phyloP scores from a whole-genome alignment of 2,113 vertebrate species.

The Cebus imitator region DNA sequence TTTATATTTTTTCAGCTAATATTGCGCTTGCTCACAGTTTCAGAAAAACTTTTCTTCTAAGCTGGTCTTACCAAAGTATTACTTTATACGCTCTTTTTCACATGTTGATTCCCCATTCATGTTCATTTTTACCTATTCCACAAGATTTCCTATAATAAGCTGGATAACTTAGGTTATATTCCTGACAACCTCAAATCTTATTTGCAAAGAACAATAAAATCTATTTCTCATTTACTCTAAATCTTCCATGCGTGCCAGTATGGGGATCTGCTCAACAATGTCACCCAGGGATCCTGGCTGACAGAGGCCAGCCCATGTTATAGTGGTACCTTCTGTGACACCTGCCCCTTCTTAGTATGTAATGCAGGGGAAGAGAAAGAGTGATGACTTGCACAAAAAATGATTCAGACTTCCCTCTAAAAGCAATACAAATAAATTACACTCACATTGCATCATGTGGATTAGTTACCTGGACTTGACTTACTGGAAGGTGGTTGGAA shows the following conservation, averaged over 20 bases:
- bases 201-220: neutral
- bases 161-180: neutral
- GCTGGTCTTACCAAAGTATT: neutral
- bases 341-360: neutral
- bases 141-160: neutral
- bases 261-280: neutral
- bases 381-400: neutral
- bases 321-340: neutral
- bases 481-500: neutral
- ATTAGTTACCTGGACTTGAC: neutral
- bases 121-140: neutral
- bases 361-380: neutral
- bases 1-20: neutral
- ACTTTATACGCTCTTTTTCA: neutral
- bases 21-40: neutral
- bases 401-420: neutral
- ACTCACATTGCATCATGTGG: neutral
- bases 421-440: neutral
- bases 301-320: neutral
- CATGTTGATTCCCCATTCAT: no score
- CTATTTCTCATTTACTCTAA: neutral
- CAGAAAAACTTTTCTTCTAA: neutral
- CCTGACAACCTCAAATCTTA: neutral
- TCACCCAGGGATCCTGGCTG: neutral
- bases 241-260: neutral